Evolutionary conservation across 1,140 invertebrate genomes (phyloP).

Genomic region (Bombus consobrinus): DNA sequence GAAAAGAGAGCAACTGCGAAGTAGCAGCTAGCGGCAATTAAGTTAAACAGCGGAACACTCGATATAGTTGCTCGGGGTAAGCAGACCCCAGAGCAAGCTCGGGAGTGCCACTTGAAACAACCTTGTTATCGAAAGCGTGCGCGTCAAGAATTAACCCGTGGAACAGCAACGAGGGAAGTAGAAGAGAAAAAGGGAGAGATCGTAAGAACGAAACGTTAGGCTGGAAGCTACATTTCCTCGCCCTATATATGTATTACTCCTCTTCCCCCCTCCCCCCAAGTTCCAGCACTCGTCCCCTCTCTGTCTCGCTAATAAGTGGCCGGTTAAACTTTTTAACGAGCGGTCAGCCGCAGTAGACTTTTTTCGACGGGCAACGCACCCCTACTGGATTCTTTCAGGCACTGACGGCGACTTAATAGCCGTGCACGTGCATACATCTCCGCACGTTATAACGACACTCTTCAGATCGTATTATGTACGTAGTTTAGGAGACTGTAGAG

Average conservation of each 20-base stretch:
- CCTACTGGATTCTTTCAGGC: conserved; percentile 62
- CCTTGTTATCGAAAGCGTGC: conserved; percentile 55
- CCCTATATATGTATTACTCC: conserved; percentile 41
- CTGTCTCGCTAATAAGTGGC: conserved; percentile 62
- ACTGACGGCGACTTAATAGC: conserved; percentile 54
- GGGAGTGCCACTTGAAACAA: conserved; percentile 34
- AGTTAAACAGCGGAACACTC: conserved; percentile 46
- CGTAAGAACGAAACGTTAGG: conserved; percentile 9
- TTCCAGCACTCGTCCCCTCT: background rate
- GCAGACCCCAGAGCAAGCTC: background rate
- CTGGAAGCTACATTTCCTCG: conserved; percentile 60
- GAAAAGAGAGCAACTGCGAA: conserved; percentile 13
- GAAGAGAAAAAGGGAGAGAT: background rate
- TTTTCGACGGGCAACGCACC: conserved; percentile 50
- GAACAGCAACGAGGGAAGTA: conserved; percentile 31
- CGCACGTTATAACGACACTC: conserved; percentile 50
- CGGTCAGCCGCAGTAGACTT: conserved; percentile 61
- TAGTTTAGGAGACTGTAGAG: background rate
- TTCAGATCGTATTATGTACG: conserved; percentile 27
- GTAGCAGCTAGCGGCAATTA: conserved; percentile 39
- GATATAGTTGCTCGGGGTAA: conserved; percentile 34
- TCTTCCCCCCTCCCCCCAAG: no score
- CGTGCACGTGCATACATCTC: conserved; percentile 51
- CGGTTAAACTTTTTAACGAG: conserved; percentile 72
- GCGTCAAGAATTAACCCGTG: conserved; percentile 51